Conservation (phyloP, 1,140 invertebrate genomes). For the Dendroctonus valens region DNA sequence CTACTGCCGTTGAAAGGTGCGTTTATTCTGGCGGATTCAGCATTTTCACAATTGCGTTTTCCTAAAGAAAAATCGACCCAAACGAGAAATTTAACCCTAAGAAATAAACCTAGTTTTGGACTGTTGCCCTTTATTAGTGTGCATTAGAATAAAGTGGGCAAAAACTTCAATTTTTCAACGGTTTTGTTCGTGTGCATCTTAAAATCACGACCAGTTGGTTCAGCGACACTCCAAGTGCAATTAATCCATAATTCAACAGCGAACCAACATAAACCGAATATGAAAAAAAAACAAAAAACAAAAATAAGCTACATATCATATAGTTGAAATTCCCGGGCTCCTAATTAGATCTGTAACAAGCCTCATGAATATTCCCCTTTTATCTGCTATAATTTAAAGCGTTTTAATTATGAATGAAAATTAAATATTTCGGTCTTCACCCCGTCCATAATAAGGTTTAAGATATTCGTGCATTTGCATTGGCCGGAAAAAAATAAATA, state of each 20-base stretch:
- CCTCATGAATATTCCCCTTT: slow-evolving; percentile 16
- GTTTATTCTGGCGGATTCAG: no score
- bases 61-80: not conserved
- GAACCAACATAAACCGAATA: not conserved
- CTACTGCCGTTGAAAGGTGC: no score
- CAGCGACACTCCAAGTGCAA: no score
- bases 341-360: slow-evolving; percentile 7
- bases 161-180: not conserved
- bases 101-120: not conserved
- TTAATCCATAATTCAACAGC: no score
- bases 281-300: not conserved
- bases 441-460: not conserved
- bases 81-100: not conserved
- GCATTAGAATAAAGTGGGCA: not conserved
- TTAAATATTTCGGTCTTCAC: slow-evolving; percentile 7
- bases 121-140: not conserved
- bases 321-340: not conserved
- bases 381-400: slow-evolving; percentile 15
- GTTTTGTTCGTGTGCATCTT: not conserved
- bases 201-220: not conserved
- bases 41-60: no score
- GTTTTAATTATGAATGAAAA: slow-evolving; percentile 22
- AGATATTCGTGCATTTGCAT: slow-evolving; percentile 7
- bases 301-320: not conserved
- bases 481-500: slow-evolving; percentile 10